These are phyloP conservation scores for Ptychadena robeensis DNA, from an alignment of 2,797 vertebrate genomes.

Conservation along the genomic window DNA sequence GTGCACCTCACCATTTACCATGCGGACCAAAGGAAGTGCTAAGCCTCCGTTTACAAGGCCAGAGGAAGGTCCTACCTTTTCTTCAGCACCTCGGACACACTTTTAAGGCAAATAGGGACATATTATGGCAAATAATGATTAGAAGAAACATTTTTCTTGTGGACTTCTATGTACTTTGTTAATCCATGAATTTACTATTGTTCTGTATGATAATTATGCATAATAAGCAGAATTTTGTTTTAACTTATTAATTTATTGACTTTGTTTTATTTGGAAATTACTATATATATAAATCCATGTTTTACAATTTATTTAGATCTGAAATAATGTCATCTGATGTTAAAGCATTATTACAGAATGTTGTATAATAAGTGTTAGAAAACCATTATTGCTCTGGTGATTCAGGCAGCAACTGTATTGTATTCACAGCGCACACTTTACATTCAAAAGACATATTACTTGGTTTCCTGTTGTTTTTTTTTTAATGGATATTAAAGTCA, in stretches of 20 bases:
- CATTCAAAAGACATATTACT: no score
- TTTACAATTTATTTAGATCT: slow-evolving; percentile 33
- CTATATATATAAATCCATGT: slow-evolving; percentile 37
- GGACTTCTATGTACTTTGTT: slow-evolving; percentile 16
- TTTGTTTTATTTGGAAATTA: slow-evolving; percentile 55
- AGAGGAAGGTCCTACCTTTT: background rate
- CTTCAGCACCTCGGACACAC: slow-evolving; percentile 41
- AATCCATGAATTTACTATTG: slow-evolving; percentile 38
- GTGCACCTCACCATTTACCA: background rate
- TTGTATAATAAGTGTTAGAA: no score
- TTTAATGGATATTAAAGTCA: no score
- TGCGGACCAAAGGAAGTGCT: slow-evolving; percentile 30
- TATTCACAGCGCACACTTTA: no score
- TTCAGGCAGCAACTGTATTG: no score
- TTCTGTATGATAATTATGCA: slow-evolving; percentile 21
- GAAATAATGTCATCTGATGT: background rate
- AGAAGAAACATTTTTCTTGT: slow-evolving; percentile 4
- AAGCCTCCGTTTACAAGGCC: slow-evolving; percentile 8
- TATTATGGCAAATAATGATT: background rate
- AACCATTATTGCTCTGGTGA: no score
- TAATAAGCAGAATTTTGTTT: slow-evolving; percentile 12
- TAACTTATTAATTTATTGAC: slow-evolving; percentile 61
- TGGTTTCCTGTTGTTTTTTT: no score
- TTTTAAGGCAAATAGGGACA: slow-evolving; percentile 28
- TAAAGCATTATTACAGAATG: slow-evolving; percentile 18